phyloP scores from a whole-genome alignment of 2,888 invertebrate genomes.

The Chalcis sispes region DNA sequence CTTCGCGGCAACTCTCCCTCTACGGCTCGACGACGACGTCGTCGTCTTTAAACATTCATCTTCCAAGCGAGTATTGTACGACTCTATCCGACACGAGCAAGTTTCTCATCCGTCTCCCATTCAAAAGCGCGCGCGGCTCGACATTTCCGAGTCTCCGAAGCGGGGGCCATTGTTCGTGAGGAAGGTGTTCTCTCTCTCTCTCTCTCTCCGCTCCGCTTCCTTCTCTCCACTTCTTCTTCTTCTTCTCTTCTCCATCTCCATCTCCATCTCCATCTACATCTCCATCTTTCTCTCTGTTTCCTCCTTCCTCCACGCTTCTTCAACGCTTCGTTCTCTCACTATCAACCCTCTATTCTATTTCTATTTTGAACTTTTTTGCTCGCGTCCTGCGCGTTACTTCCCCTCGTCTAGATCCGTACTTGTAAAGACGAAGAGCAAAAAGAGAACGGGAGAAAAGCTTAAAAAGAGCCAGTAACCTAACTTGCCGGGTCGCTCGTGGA shows the following conservation, averaged over 20 bases:
- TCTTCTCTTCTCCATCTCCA: conserved; percentile 15
- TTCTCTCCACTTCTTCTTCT: conserved; percentile 27
- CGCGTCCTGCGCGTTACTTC: conserved; percentile 34
- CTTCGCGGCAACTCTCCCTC: conserved; percentile 17
- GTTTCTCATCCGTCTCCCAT: conserved; percentile 74
- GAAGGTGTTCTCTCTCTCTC: conserved; percentile 30
- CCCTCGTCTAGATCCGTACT: conserved; percentile 16
- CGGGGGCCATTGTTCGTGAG: conserved; percentile 49
- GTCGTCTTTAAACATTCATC: conserved; percentile 68
- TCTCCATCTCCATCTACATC: conserved; percentile 16
- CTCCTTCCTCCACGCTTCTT: conserved; percentile 47
- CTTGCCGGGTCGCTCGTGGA: conserved; percentile 3
- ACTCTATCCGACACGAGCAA: conserved; percentile 67
- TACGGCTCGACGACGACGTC: neutral
- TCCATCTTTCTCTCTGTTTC: conserved; percentile 37
- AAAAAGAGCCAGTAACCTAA: conserved; percentile 45
- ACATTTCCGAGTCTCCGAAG: conserved; percentile 73
- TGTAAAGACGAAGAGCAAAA: conserved; percentile 38
- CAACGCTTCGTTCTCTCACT: conserved; percentile 12
- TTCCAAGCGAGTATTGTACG: conserved; percentile 68
- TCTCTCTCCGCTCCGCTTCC: conserved; percentile 40
- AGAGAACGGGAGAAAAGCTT: conserved; percentile 41
- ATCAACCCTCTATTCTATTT: conserved; percentile 23
- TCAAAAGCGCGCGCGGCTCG: conserved; percentile 66
- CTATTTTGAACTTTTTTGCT: conserved; percentile 45